Evolutionary conservation across 2,113 vertebrate species (phyloP).

Genomic region (Nothoprocta perdicaria): DNA sequence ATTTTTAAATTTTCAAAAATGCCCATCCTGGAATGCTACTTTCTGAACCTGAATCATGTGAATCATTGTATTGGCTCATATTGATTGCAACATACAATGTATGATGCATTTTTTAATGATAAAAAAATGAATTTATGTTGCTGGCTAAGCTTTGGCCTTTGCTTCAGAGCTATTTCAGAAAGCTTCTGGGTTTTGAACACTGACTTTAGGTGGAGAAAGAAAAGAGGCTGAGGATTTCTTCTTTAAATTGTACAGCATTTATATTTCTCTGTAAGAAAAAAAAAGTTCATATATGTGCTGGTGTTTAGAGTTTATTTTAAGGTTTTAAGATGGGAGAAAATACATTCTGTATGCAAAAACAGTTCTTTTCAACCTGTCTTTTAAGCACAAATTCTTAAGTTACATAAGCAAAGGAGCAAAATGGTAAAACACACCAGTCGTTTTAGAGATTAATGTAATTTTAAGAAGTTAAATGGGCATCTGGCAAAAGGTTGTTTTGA

Average conservation of each 20-base stretch:
- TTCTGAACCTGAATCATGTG: neutral
- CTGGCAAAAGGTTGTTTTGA: conserved; percentile 71
- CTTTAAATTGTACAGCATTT: conserved; percentile 14
- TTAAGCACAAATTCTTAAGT: conserved; percentile 24
- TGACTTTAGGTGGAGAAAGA: neutral
- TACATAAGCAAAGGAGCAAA: conserved; percentile 48
- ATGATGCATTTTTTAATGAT: neutral
- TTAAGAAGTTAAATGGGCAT: conserved; percentile 68
- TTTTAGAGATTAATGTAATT: conserved; percentile 60
- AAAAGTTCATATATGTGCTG: neutral
- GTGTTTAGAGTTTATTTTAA: neutral
- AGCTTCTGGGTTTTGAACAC: conserved; percentile 2
- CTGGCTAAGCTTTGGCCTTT: neutral
- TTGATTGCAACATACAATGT: neutral
- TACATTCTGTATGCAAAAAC: neutral
- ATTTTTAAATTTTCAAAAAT: neutral
- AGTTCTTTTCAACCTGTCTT: conserved; percentile 14
- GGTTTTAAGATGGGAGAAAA: neutral
- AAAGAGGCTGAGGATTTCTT: neutral
- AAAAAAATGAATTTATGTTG: neutral
- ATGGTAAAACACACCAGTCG: conserved; percentile 39
- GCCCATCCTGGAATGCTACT: neutral
- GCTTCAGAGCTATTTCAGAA: neutral
- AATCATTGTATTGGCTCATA: neutral
- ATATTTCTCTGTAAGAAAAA: neutral